A percentile compares a stretch with the other conserved stretches of the same genome.
These are phyloP conservation scores for Tiliqua scincoides DNA, from an alignment of 2,113 vertebrate genomes.

Conservation along the genomic window DNA sequence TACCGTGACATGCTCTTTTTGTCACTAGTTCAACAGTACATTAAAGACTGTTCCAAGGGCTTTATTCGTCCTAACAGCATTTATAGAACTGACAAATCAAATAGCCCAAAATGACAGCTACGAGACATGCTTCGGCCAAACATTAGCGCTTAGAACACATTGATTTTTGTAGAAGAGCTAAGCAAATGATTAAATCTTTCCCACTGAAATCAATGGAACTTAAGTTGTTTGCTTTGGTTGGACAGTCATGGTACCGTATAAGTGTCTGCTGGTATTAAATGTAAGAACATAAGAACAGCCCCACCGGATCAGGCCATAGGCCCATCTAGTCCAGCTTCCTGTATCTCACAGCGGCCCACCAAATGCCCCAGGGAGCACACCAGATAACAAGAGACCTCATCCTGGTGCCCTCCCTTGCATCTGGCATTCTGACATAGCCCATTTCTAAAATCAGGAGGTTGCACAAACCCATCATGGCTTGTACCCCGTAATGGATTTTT, in stretches of 20 bases:
- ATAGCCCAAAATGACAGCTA: not conserved
- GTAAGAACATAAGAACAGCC: too few relatives aligned
- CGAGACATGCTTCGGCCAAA: not conserved
- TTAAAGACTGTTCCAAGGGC: not conserved
- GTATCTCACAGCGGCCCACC: too few relatives aligned
- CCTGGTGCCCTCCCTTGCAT: too few relatives aligned
- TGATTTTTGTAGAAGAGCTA: not conserved
- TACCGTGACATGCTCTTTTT: conserved; percentile 16
- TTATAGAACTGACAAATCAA: not conserved
- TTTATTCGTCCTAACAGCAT: conserved; percentile 8
- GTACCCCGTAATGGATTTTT: too few relatives aligned
- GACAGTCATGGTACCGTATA: not conserved
- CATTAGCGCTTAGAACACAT: not conserved
- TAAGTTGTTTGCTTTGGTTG: not conserved
- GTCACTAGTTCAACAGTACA: conserved; percentile 33
- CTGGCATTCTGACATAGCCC: too few relatives aligned
- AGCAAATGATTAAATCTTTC: not conserved
- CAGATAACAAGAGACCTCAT: too few relatives aligned
- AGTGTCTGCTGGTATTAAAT: not conserved
- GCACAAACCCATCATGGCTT: too few relatives aligned
- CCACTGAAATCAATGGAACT: not conserved
- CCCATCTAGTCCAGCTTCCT: too few relatives aligned
- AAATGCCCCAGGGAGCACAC: too few relatives aligned
- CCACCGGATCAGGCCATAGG: too few relatives aligned
- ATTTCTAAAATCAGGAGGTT: too few relatives aligned